A percentile compares a stretch with the other conserved stretches of the same genome.
phyloP scores from a whole-genome alignment of 1,140 invertebrate species.

The Conopomorpha cramerella region DNA sequence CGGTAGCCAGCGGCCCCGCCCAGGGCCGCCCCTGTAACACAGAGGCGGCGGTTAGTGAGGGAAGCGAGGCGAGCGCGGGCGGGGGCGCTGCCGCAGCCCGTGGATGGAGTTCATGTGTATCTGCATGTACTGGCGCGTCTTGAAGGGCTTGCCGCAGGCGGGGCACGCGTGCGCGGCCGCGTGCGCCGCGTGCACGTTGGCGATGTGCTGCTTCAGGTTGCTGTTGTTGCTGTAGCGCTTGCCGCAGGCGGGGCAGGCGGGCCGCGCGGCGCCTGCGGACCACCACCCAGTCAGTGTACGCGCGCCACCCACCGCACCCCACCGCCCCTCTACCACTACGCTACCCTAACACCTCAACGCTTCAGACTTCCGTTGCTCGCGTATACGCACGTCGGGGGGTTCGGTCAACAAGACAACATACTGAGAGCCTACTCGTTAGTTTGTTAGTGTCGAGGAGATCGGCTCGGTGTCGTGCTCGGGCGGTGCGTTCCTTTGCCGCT shows the following conservation, averaged over 20 bases:
- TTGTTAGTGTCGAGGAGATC: too few relatives aligned
- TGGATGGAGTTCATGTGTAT: constrained; percentile 73
- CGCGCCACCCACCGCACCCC: too few relatives aligned
- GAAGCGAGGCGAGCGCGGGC: too few relatives aligned
- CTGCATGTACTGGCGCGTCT: constrained; percentile 73
- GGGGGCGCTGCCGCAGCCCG: constrained; percentile 66
- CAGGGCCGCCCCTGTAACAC: constrained; percentile 49
- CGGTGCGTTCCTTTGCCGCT: too few relatives aligned
- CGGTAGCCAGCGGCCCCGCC: constrained; percentile 52
- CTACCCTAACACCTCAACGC: constrained; percentile 9
- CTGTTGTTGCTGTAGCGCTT: constrained; percentile 69
- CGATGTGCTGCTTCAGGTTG: constrained; percentile 75
- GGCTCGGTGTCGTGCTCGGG: too few relatives aligned
- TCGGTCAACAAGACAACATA: too few relatives aligned
- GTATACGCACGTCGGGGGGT: too few relatives aligned
- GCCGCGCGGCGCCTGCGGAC: constrained; percentile 37
- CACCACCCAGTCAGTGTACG: constrained; percentile 23
- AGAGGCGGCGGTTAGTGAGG: constrained; percentile 53
- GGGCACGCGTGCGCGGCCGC: constrained; percentile 68
- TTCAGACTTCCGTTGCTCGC: constrained; percentile 35
- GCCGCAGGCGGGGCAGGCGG: constrained; percentile 70
- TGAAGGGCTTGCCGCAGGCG: constrained; percentile 69
- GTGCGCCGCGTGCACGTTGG: constrained; percentile 72
- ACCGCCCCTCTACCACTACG: constrained; percentile 5
- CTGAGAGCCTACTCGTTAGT: too few relatives aligned